Evolutionary conservation across 1,140 invertebrate genomes (phyloP), one percentile per base, ranked within the genome.

Genomic region (Hestina assimilis): DNA sequence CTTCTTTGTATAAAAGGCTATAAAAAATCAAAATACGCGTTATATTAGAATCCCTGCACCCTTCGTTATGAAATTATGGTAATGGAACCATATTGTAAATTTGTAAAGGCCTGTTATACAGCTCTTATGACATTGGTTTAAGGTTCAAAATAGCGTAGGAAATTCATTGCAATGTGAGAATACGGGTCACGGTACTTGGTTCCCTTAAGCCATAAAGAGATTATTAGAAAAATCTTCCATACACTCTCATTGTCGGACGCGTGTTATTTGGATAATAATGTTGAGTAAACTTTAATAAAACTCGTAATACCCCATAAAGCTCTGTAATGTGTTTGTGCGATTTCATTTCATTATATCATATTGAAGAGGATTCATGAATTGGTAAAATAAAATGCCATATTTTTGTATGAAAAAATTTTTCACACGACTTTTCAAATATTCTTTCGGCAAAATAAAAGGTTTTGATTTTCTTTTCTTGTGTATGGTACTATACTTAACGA

Each of bases 11-110:
- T 55, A 59, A 55, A 54, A 40, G 41, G 57, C 46, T 64, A 71
- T 66, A 74, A 79, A 79, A 79, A 77, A 81, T 74, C 73, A 75
- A 75, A 84, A 79, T 80, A 79, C 75, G 71, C 69, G 69, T 59
- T 64, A 66, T 79, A 83, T 79, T 75, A 81, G 62, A 76, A 75
- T 75, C 67, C 61, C 48, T 52, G 66, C 71, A 56, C 76, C 78
- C 76, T 68, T 75, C 62, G 72, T 75, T 83, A 83, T 80, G 76
- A 81, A 79, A 83, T 81, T 83, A 83, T 83, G 76, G 53, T 79
- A 83, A 81, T 83, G 52, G 58, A 31, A 48, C 50, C 43, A 61
- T 63, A 56, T 60, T 48, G 56, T 52, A 63, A 35, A 21, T 17
- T 11, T 7, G 41, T 55, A 45, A 50, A 53, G 9, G 19, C 26